Evolutionary conservation across 2,888 invertebrate genomes (phyloP).

Genomic region (Lagria hirta): DNA sequence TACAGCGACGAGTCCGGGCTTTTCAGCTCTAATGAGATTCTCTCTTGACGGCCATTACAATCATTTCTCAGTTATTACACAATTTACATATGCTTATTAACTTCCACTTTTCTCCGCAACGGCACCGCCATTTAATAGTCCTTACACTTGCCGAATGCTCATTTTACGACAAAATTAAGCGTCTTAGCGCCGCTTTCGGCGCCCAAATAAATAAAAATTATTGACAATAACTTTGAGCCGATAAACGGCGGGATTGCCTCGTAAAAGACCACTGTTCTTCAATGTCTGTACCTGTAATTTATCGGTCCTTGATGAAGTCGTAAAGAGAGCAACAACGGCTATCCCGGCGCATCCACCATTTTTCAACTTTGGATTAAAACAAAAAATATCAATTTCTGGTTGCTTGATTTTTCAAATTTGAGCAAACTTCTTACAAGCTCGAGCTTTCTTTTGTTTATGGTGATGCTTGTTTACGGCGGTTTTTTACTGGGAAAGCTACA

Average conservation of each 20-base stretch:
- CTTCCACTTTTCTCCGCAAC: slow-evolving; percentile 27
- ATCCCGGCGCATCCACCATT: no score
- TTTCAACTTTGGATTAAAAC: no score
- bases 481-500: no score
- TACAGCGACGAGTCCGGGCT: slow-evolving; percentile 39
- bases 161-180: slow-evolving; percentile 21
- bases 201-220: slow-evolving; percentile 24
- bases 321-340: no score
- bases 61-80: slow-evolving; percentile 46
- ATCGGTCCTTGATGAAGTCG: no score
- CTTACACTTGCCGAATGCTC: slow-evolving; percentile 3
- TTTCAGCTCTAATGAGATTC: slow-evolving; percentile 47
- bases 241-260: slow-evolving; percentile 22
- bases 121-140: slow-evolving; percentile 16
- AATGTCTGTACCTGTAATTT: slow-evolving; percentile 23
- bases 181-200: slow-evolving; percentile 1
- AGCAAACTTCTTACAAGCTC: no score
- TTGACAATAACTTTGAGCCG: slow-evolving; percentile 24
- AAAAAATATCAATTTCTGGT: no score
- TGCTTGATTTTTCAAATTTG: no score
- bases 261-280: slow-evolving; percentile 25
- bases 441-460: no score
- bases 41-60: slow-evolving; percentile 46
- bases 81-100: slow-evolving; percentile 47
- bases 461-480: no score